Percentiles rank a stretch among this genome's conserved stretches.
Evolutionary conservation across 2,113 vertebrate species (phyloP).

Genomic region (Mohoua ochrocephala): DNA sequence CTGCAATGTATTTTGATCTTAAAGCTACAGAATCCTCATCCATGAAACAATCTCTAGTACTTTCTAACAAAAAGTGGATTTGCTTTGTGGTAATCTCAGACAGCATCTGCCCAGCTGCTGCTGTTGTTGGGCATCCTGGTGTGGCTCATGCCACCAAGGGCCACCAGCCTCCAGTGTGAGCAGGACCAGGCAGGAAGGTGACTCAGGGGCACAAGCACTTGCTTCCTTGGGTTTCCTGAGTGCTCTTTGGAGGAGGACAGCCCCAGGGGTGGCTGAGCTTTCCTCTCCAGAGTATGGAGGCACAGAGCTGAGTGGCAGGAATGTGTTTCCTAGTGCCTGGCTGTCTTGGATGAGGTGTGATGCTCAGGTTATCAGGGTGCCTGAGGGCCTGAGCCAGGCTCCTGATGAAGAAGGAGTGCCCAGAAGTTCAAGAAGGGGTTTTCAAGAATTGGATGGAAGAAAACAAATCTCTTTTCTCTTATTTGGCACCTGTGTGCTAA

Average conservation of each 20-base stretch:
- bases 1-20: not conserved
- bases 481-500: not conserved
- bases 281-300: not conserved
- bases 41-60: not conserved
- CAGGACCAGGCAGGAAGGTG: fast-evolving
- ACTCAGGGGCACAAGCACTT: not conserved
- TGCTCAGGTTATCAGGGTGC: too few species aligned
- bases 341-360: not conserved
- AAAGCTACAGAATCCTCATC: not conserved
- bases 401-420: not conserved
- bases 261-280: not conserved
- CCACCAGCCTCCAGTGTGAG: not conserved
- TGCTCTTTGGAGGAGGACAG: not conserved
- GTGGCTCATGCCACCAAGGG: not conserved
- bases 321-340: not conserved
- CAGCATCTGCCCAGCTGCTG: not conserved
- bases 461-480: not conserved
- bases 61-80: not conserved
- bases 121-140: not conserved
- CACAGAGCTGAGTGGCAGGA: not conserved
- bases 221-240: not conserved
- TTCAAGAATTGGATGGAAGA: not conserved
- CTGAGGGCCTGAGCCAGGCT: not conserved
- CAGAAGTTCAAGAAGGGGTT: not conserved
- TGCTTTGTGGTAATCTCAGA: not conserved